Conservation (phyloP, 2,113 vertebrate genomes). For the Lagopus muta region DNA sequence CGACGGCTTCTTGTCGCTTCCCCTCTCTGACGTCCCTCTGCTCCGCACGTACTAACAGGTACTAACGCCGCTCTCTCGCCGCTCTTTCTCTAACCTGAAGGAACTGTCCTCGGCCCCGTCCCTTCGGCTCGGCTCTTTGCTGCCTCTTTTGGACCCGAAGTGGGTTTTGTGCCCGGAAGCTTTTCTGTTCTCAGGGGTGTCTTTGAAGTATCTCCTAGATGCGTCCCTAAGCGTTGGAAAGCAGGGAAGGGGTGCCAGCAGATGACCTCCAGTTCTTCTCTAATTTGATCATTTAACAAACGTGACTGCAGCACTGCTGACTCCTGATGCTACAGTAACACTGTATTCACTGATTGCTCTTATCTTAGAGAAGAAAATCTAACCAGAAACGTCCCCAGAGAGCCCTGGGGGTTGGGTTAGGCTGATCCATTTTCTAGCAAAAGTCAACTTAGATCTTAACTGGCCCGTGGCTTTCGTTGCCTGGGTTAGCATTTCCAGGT, state of each 20-base stretch:
- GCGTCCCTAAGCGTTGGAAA: neutral
- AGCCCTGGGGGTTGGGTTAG: neutral
- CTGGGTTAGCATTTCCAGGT: neutral
- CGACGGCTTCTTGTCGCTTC: constrained; percentile 47
- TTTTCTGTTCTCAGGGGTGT: neutral
- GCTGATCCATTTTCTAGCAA: neutral
- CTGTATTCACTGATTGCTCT: neutral
- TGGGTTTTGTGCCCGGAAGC: neutral
- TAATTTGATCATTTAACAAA: neutral
- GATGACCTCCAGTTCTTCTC: neutral
- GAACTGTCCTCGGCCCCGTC: neutral
- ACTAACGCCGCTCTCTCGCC: constrained; percentile 22
- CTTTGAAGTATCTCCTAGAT: neutral
- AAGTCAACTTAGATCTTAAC: neutral
- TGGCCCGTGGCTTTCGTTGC: neutral
- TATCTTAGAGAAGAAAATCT: neutral
- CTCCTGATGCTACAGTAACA: neutral
- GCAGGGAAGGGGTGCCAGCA: neutral
- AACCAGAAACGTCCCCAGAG: neutral
- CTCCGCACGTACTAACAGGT: constrained; percentile 13
- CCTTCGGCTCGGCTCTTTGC: neutral
- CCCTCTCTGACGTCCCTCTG: constrained; percentile 19
- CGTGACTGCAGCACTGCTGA: neutral
- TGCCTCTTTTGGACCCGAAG: neutral
- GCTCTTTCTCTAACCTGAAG: neutral